Percentiles rank a stretch among this genome's conserved stretches.
These are phyloP conservation scores for Lepus oiostolus DNA, from an alignment of 2,797 vertebrate genomes.

Conservation along the genomic window DNA sequence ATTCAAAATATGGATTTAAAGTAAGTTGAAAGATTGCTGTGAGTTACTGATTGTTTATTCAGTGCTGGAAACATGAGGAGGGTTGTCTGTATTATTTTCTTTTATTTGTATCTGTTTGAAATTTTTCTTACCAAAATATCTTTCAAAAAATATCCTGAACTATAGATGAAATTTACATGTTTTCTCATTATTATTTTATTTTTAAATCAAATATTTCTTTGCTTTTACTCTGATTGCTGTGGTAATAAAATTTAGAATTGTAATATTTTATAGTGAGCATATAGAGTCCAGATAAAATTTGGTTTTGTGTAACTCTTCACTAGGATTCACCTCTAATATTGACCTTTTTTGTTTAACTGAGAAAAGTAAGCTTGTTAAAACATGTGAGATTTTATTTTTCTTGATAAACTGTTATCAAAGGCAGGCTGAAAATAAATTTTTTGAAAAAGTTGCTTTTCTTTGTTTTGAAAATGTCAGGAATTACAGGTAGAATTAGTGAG, in stretches of 20 bases:
- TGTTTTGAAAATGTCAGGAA: slow-evolving; percentile 58
- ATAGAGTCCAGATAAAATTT: slow-evolving; percentile 1
- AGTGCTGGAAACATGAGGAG: not conserved
- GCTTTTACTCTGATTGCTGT: slow-evolving; percentile 17
- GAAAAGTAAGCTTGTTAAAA: slow-evolving; percentile 52
- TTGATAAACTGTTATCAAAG: slow-evolving; percentile 43
- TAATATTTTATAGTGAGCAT: slow-evolving; percentile 52
- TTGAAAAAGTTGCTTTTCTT: slow-evolving; percentile 33
- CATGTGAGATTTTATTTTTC: slow-evolving; percentile 35
- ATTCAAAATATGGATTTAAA: slow-evolving; percentile 96
- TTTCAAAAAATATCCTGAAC: slow-evolving; percentile 28
- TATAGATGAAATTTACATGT: not conserved
- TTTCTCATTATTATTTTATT: slow-evolving; percentile 45
- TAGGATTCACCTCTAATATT: not conserved
- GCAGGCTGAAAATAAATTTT: not conserved
- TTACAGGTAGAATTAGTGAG: not conserved
- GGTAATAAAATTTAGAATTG: slow-evolving; percentile 47
- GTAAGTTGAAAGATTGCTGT: slow-evolving; percentile 87
- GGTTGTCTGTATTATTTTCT: slow-evolving; percentile 38
- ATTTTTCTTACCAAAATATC: slow-evolving; percentile 34
- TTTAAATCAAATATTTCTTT: slow-evolving; percentile 56
- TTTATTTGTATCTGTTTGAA: slow-evolving; percentile 33
- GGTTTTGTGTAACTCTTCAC: slow-evolving; percentile 6
- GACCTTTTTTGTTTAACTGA: slow-evolving; percentile 35
- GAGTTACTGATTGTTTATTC: slow-evolving; percentile 56